These are phyloP conservation scores for Aphidius colemani DNA, from an alignment of 2,888 invertebrate genomes.

Conservation along the genomic window DNA sequence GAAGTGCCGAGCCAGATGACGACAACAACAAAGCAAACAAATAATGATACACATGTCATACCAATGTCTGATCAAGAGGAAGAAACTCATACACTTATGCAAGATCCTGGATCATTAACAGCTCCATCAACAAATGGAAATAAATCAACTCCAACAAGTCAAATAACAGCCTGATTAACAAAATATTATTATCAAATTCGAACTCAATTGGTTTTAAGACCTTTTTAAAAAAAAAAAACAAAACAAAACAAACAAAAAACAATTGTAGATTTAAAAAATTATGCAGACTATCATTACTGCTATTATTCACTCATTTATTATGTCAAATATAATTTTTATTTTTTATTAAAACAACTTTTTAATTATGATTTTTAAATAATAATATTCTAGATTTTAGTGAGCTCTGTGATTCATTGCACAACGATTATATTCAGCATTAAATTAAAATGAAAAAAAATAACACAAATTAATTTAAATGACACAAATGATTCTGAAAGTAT, in stretches of 20 bases:
- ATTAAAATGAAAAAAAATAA: conserved; percentile 19
- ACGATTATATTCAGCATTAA: conserved; percentile 31
- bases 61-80: conserved; percentile 57
- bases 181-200: neutral
- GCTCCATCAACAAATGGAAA: conserved; percentile 8
- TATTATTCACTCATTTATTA: conserved; percentile 10
- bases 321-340: neutral
- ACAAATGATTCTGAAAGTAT: neutral
- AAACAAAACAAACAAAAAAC: too few species aligned
- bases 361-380: neutral
- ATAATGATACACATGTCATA: conserved; percentile 41
- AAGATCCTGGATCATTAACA: conserved; percentile 38
- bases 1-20: conserved; percentile 54
- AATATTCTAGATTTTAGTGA: conserved; percentile 17
- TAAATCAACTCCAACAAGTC: neutral
- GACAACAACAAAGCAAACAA: conserved; percentile 47
- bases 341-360: neutral
- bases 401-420: conserved; percentile 30
- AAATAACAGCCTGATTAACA: conserved; percentile 6
- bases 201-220: neutral
- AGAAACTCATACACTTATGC: conserved; percentile 56
- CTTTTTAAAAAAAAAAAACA: neutral
- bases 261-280: neutral
- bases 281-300: neutral
- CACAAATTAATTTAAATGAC: neutral